Evolutionary conservation across 1,140 invertebrate genomes (phyloP).

Genomic region (Parasteatoda tepidariorum): DNA sequence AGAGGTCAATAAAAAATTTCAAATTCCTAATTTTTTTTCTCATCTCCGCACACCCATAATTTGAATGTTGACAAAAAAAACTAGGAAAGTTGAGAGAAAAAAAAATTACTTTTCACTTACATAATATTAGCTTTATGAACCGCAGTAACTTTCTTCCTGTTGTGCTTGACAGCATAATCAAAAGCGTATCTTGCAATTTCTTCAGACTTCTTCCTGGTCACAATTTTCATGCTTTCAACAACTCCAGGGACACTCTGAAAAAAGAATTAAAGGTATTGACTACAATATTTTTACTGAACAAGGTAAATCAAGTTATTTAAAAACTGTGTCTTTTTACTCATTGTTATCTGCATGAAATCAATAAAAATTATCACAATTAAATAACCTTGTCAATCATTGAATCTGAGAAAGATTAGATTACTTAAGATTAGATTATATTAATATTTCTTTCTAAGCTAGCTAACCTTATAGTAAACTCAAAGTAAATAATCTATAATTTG

Average conservation of each 20-base stretch:
- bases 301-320: neutral
- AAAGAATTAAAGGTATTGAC: constrained; percentile 28
- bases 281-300: constrained; percentile 4
- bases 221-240: constrained; percentile 96
- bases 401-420: too few relatives aligned
- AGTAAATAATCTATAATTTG: too few relatives aligned
- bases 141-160: constrained; percentile 93
- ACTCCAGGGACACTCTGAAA: constrained; percentile 86
- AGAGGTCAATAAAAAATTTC: too few relatives aligned
- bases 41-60: too few relatives aligned
- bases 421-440: too few relatives aligned
- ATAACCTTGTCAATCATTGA: neutral
- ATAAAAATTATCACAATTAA: neutral
- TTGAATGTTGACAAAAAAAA: too few relatives aligned
- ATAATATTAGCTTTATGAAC: constrained; percentile 99
- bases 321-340: neutral
- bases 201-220: constrained; percentile 92
- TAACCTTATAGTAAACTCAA: too few relatives aligned
- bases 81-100: constrained; percentile 80
- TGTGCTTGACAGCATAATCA: constrained; percentile 89
- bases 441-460: too few relatives aligned
- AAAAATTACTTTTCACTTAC: constrained; percentile 70
- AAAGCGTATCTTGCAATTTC: constrained; percentile 95
- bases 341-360: neutral
- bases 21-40: too few relatives aligned